phyloP scores from a whole-genome alignment of 2,888 invertebrate genomes.

The Caenorhabditis sulstoni region DNA sequence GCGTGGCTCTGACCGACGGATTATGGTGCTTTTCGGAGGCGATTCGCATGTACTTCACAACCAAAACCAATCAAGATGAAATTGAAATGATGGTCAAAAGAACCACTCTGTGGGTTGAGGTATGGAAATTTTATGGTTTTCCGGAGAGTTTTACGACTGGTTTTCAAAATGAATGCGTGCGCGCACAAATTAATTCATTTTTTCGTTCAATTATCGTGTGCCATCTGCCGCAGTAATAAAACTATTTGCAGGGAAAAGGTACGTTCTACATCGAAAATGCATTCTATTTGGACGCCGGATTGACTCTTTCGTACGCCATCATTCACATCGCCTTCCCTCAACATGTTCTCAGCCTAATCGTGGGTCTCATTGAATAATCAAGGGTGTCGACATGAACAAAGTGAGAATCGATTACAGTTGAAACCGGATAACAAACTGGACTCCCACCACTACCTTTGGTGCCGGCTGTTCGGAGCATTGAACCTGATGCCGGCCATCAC shows the following conservation, averaged over 20 bases:
- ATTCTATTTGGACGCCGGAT: conserved; percentile 72
- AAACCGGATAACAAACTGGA: conserved; percentile 72
- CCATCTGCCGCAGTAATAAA: conserved; percentile 29
- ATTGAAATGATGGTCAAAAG: conserved; percentile 71
- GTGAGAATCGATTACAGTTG: conserved; percentile 61
- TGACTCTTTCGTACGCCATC: conserved; percentile 71
- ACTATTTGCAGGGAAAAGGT: conserved; percentile 63
- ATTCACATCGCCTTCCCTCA: conserved; percentile 77
- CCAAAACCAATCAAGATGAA: conserved; percentile 65
- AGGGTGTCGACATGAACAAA: neutral
- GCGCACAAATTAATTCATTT: conserved; percentile 19
- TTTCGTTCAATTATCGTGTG: conserved; percentile 9
- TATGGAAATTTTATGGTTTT: conserved; percentile 3
- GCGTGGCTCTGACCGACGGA: conserved; percentile 68
- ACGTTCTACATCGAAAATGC: conserved; percentile 69
- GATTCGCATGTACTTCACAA: conserved; percentile 61
- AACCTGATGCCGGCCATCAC: conserved; percentile 69
- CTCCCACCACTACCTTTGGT: conserved; percentile 75
- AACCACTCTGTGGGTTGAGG: conserved; percentile 75
- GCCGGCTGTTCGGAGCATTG: conserved; percentile 72
- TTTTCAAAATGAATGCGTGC: neutral
- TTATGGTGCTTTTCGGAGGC: conserved; percentile 73
- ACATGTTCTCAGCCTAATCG: conserved; percentile 73
- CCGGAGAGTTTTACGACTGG: neutral
- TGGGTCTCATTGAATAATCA: conserved; percentile 50